Conservation (phyloP, 2,888 invertebrate genomes). For the Clistopyga incitator region DNA sequence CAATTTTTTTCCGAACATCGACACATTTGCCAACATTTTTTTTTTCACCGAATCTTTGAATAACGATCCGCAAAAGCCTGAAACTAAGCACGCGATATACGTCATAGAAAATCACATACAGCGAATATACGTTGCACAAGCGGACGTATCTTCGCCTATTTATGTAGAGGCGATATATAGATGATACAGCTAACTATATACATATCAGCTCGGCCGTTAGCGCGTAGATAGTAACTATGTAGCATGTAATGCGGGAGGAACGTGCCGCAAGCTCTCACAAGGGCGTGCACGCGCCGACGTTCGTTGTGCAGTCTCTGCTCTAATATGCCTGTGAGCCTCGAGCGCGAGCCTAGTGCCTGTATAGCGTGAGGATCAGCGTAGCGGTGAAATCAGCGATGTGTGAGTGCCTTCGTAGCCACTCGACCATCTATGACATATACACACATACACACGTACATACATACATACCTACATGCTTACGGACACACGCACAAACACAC, state of each 20-base stretch:
- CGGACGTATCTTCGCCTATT: conserved; percentile 7
- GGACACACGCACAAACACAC: too few relatives aligned
- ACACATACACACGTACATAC: not conserved
- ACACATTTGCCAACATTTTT: too few relatives aligned
- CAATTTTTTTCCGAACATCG: too few relatives aligned
- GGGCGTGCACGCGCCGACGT: conserved; percentile 62
- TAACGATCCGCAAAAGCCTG: too few relatives aligned
- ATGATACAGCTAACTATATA: not conserved
- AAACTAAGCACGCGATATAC: too few relatives aligned
- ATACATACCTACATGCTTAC: not conserved
- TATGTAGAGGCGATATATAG: not conserved
- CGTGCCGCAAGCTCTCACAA: conserved; percentile 55
- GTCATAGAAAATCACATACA: not conserved
- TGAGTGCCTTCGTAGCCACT: conserved; percentile 31
- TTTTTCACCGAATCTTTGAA: too few relatives aligned
- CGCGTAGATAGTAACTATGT: not conserved
- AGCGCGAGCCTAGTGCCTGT: conserved; percentile 29
- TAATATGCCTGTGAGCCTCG: conserved; percentile 57
- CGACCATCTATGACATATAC: not conserved
- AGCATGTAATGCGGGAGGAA: conserved; percentile 46
- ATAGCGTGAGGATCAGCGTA: conserved; percentile 5
- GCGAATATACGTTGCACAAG: not conserved
- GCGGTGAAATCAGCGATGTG: conserved; percentile 16
- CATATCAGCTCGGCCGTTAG: conserved; percentile 6
- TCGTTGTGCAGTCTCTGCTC: conserved; percentile 18